Evolutionary conservation across 2,797 vertebrate genomes (phyloP).

Genomic region (Bufotes viridis): DNA sequence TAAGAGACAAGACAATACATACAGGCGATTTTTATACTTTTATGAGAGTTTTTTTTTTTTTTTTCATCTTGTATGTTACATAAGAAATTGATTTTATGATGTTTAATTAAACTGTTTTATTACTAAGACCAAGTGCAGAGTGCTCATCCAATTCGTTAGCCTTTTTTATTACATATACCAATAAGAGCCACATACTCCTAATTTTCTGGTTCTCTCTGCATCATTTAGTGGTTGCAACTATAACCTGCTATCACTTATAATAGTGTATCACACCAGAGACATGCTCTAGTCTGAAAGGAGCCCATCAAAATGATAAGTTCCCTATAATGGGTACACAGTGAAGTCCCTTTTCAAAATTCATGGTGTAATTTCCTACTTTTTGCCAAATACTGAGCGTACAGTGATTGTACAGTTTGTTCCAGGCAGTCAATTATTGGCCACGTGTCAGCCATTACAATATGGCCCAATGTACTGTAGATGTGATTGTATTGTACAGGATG

Average conservation of each 20-base stretch:
- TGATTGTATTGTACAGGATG: background rate
- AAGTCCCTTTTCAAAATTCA: background rate
- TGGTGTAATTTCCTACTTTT: background rate
- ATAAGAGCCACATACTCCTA: background rate
- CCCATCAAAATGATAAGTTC: background rate
- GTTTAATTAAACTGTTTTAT: too few species aligned
- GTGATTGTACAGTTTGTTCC: background rate
- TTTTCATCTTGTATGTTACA: too few species aligned
- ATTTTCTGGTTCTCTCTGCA: too few species aligned
- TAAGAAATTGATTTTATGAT: too few species aligned
- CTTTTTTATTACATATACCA: too few species aligned
- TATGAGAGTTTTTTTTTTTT: too few species aligned
- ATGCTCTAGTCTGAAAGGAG: background rate
- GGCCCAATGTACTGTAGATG: background rate
- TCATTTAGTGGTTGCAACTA: background rate
- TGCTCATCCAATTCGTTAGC: too few species aligned
- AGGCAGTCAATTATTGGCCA: background rate
- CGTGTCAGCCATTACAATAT: background rate
- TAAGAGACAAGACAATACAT: too few species aligned
- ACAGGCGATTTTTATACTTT: too few species aligned
- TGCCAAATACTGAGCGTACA: background rate
- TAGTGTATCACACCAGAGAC: background rate
- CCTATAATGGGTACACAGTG: background rate
- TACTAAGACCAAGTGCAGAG: too few species aligned
- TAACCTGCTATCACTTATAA: background rate